phyloP scores from a whole-genome alignment of 1,140 invertebrate species.

The Archivesica marissinica region DNA sequence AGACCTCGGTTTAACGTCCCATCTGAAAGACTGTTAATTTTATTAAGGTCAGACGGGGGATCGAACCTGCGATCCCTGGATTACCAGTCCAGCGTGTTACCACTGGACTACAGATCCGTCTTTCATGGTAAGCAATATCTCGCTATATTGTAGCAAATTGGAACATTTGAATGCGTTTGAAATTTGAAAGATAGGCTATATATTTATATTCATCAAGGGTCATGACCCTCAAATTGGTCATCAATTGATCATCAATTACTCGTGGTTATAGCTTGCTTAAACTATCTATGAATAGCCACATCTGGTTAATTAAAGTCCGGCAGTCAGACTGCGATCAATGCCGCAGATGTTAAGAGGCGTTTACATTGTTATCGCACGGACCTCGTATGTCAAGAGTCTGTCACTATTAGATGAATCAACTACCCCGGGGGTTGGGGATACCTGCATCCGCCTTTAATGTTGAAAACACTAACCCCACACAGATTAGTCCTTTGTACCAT shows the following conservation, averaged over 20 bases:
- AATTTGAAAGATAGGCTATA: no score
- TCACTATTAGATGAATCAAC: no score
- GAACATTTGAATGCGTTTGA: not conserved
- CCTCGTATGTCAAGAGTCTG: not conserved
- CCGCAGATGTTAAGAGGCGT: constrained; percentile 5
- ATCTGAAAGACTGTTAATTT: not conserved
- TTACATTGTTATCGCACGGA: no score
- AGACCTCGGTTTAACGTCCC: no score
- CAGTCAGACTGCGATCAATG: not conserved
- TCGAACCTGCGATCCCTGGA: no score
- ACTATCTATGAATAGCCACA: not conserved
- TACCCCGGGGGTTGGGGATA: no score
- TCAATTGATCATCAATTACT: constrained; percentile 11
- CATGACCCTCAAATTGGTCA: not conserved
- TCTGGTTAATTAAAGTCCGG: not conserved
- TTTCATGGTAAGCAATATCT: not conserved
- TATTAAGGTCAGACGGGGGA: no score
- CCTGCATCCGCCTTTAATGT: no score
- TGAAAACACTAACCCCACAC: no score
- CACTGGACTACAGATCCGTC: no score
- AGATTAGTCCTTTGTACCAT: no score
- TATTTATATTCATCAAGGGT: not conserved
- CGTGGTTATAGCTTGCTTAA: not conserved
- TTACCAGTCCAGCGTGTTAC: no score
- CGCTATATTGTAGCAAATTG: not conserved